Evolutionary conservation across 2,888 invertebrate genomes (phyloP).

Genomic region (Neria commutata): DNA sequence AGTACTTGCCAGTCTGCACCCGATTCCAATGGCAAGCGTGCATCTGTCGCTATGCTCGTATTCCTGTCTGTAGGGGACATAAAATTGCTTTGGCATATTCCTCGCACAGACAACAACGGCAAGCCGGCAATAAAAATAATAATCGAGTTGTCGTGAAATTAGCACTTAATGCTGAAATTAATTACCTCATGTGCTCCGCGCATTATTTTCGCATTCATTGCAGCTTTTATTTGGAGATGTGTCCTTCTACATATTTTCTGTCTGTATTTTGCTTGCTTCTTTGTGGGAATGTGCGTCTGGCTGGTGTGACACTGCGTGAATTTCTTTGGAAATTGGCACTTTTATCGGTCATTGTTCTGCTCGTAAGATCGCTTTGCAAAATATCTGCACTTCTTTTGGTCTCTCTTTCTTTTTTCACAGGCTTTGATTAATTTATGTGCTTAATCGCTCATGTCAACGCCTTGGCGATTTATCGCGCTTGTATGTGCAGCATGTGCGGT

Average conservation of each 20-base stretch:
- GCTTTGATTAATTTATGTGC: constrained; percentile 18
- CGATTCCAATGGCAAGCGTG: no score
- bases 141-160: constrained; percentile 54
- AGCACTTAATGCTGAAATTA: constrained; percentile 54
- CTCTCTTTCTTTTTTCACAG: background rate
- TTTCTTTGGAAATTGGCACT: constrained; percentile 51
- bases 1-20: no score
- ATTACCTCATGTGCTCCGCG: constrained; percentile 32
- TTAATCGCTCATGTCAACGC: constrained; percentile 26
- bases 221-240: no score
- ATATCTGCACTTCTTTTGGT: constrained; percentile 4
- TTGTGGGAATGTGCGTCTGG: no score
- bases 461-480: constrained; percentile 19
- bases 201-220: background rate
- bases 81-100: background rate
- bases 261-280: background rate
- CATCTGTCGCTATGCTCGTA: no score
- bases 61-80: no score
- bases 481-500: background rate
- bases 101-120: constrained; percentile 29
- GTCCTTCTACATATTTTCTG: no score
- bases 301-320: no score
- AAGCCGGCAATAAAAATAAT: background rate
- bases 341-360: constrained; percentile 33
- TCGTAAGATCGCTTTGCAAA: background rate